Conservation (phyloP, 2,888 invertebrate genomes). For the Clepsis dumicolana region DNA sequence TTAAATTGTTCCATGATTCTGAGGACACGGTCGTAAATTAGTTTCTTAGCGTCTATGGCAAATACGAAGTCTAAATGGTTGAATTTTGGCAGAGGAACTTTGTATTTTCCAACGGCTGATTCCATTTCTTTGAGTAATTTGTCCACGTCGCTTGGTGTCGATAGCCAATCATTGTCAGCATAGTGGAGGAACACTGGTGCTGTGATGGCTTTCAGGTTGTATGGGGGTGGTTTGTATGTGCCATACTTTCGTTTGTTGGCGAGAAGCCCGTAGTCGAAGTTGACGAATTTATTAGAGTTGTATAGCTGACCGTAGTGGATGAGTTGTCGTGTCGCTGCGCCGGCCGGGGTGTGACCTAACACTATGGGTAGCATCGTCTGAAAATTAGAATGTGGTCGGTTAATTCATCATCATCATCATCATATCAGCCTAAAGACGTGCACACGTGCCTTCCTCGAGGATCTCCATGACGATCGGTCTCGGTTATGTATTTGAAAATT, state of each 20-base stretch:
- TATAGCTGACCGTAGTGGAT: slow-evolving; percentile 82
- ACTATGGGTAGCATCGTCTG: slow-evolving; percentile 84
- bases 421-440: no score
- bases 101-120: slow-evolving; percentile 75
- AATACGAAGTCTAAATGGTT: slow-evolving; percentile 87
- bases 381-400: slow-evolving; percentile 47
- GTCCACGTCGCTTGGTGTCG: slow-evolving; percentile 76
- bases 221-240: slow-evolving; percentile 78
- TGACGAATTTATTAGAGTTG: slow-evolving; percentile 76
- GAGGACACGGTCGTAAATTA: slow-evolving; percentile 85
- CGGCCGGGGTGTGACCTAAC: slow-evolving; percentile 81
- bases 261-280: slow-evolving; percentile 80
- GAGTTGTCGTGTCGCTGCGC: slow-evolving; percentile 80
- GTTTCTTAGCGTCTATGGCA: slow-evolving; percentile 83
- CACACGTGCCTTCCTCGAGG: no score
- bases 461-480: no score
- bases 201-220: slow-evolving; percentile 74
- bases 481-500: no score
- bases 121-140: slow-evolving; percentile 71
- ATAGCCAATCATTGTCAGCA: slow-evolving; percentile 82
- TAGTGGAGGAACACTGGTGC: slow-evolving; percentile 83
- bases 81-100: slow-evolving; percentile 76
- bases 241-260: slow-evolving; percentile 78
- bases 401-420: no score
- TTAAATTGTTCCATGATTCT: slow-evolving; percentile 75